A percentile compares a stretch with the other conserved stretches of the same genome.
These are phyloP conservation scores for Falco cherrug DNA, from an alignment of 2,797 vertebrate species.

Conservation along the genomic window DNA sequence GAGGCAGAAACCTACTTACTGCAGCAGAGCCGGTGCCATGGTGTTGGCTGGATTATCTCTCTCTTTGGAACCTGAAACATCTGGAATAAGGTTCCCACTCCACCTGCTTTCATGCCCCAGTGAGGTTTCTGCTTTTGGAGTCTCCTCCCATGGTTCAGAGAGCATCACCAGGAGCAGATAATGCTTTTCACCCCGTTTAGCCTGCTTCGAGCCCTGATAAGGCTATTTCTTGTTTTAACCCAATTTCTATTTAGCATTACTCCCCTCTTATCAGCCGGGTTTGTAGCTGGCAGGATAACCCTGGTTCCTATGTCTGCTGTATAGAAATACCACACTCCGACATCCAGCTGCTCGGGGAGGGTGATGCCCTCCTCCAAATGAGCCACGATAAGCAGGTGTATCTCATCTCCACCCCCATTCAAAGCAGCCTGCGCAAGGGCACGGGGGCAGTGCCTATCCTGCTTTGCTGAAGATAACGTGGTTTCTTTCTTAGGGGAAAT, in stretches of 20 bases:
- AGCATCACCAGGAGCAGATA: not conserved
- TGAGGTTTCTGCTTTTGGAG: not conserved
- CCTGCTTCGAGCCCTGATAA: not conserved
- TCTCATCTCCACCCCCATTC: not conserved
- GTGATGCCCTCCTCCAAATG: not conserved
- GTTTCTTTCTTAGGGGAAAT: not conserved
- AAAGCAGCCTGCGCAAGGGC: not conserved
- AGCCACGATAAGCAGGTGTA: not conserved
- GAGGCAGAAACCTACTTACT: not conserved
- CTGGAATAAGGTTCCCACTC: not conserved
- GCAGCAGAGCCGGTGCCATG: not conserved
- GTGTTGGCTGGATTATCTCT: not conserved
- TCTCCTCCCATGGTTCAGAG: not conserved
- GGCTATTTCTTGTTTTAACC: not conserved
- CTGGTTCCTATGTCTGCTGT: not conserved
- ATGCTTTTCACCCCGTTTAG: not conserved
- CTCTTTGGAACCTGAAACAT: not conserved
- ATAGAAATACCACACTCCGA: not conserved
- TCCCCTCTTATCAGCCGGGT: not conserved
- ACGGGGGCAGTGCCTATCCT: not conserved
- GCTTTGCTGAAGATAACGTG: not conserved
- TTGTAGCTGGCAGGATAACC: not conserved
- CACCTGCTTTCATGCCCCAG: not conserved
- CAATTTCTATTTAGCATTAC: not conserved
- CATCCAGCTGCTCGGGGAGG: rapidly evolving